Evolutionary conservation across 2,888 invertebrate genomes (phyloP), one percentile per base, ranked within the genome.

Genomic region (Drosophila infuscata): DNA sequence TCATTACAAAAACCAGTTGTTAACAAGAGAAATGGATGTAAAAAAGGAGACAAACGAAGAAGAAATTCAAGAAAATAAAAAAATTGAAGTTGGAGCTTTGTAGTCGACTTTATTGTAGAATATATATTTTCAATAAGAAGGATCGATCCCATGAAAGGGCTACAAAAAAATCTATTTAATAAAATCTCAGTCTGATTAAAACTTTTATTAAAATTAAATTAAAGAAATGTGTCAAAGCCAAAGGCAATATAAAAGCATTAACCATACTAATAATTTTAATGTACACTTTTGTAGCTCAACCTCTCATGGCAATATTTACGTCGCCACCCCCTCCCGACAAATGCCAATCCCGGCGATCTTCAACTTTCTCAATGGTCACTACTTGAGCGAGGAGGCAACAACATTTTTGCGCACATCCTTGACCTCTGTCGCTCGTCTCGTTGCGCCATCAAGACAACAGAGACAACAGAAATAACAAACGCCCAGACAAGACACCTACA

Each of bases 401-500:
- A 74, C 61, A 53, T 76, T 62, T 60, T 46, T 58, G 54, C 52
- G 56, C 69, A 74, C 82, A 84, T 89, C 89, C 83, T 84, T 84
- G 83, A 84, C 83, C 83, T 68, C 56, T 74, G 72, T 30, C 64
- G 43, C 41, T 41, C 51, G 30, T 38, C 49, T 25, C 20, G 30
- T 33, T 35, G 63, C 57, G 62, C 52, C 73, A 76, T 74, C 72
- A 58, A 65, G 67, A 59, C 76, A 76, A 58, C 68, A 57, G 30
- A 62, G 59, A 64, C 30, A 56, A 64, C 52, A 59, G 46, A 76
- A 65, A 59, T 62, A 81, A 65, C 70, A 73, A 80, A 72, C 59
- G 71, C 67, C 68, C 84, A 82, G 79, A 87, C 84, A 73, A 79
- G 64, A 82, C 88, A 89, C 88, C 88, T 74, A 82, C 85, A 74